Evolutionary conservation across 2,113 vertebrate genomes (phyloP).

Genomic region (Pitta sordida): DNA sequence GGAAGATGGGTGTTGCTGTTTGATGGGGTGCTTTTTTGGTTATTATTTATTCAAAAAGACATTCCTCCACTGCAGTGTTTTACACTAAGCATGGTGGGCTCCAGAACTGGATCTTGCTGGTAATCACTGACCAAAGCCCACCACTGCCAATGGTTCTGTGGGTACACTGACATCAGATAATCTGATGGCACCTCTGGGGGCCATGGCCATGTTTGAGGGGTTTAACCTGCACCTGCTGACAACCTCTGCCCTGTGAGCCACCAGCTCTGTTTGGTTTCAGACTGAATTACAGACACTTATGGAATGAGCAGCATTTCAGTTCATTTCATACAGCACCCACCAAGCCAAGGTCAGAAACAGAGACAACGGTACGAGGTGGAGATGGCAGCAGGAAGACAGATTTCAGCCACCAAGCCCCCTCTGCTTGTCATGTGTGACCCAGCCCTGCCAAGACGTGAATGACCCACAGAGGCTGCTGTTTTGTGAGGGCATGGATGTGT

Average conservation of each 20-base stretch:
- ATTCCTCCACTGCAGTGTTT: not conserved
- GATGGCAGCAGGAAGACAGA: not conserved
- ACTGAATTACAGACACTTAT: not conserved
- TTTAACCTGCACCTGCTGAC: not conserved
- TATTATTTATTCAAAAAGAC: not conserved
- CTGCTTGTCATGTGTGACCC: not conserved
- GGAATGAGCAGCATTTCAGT: not conserved
- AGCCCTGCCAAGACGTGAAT: not conserved
- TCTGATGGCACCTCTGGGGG: not conserved
- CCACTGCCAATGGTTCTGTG: fast-evolving
- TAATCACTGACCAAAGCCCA: not conserved
- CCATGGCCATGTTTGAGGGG: not conserved
- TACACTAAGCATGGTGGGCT: not conserved
- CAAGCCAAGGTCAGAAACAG: not conserved
- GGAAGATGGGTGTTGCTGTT: not conserved
- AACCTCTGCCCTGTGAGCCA: not conserved
- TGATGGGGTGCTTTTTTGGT: not conserved
- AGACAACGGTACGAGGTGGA: not conserved
- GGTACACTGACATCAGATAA: not conserved
- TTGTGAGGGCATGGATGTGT: fast-evolving
- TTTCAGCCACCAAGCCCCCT: not conserved
- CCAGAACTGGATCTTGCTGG: not conserved
- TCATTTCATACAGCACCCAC: not conserved
- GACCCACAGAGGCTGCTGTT: fast-evolving
- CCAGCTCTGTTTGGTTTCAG: not conserved